Evolutionary conservation across 2,888 invertebrate genomes (phyloP).

Genomic region (Dasypogon diadema): DNA sequence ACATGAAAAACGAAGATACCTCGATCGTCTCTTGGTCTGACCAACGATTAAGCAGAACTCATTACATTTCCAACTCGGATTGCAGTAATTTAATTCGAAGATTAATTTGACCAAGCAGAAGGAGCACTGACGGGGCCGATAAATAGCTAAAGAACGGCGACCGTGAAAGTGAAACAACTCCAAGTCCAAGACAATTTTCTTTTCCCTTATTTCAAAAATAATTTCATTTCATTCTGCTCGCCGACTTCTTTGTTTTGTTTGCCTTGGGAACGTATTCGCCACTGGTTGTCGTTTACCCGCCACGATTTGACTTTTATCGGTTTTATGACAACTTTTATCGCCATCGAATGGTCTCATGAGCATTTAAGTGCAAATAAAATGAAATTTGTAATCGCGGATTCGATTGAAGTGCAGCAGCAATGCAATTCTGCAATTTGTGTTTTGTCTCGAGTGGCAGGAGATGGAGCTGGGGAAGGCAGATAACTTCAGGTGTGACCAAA

Average conservation of each 20-base stretch:
- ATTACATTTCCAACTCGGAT: no score
- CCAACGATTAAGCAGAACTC: no score
- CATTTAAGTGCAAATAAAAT: conserved; percentile 53
- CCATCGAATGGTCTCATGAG: conserved; percentile 45
- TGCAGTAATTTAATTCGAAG: no score
- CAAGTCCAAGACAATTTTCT: neutral
- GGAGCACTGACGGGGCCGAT: no score
- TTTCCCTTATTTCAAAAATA: neutral
- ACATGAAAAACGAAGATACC: no score
- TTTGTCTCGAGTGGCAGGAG: conserved; percentile 1
- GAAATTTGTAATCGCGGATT: conserved; percentile 49
- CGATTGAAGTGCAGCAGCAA: conserved; percentile 21
- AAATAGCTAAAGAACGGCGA: no score
- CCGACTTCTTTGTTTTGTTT: conserved; percentile 1
- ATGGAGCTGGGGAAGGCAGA: neutral
- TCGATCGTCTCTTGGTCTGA: no score
- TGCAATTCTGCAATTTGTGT: conserved; percentile 36
- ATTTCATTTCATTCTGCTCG: conserved; percentile 26
- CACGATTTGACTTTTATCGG: conserved; percentile 52
- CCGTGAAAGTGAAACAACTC: no score
- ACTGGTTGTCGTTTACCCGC: conserved; percentile 28
- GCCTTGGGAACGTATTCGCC: conserved; percentile 26
- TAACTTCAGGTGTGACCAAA: conserved; percentile 44
- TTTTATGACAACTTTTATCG: conserved; percentile 54
- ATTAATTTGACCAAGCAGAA: no score